Conservation (phyloP, 2,797 vertebrate species). For the Microctenopoma stevenorrisi region DNA sequence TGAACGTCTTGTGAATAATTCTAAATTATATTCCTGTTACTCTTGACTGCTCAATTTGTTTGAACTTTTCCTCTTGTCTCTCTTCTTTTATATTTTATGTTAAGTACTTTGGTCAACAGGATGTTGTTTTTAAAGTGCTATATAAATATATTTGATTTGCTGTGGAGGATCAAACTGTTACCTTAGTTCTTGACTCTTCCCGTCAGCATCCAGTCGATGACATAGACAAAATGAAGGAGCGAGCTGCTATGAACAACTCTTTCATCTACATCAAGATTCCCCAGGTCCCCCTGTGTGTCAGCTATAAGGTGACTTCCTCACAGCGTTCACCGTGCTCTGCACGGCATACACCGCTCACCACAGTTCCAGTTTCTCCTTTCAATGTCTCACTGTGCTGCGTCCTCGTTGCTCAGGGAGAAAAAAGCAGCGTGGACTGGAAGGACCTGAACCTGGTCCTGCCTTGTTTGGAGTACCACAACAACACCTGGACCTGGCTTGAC, state of each 20-base stretch:
- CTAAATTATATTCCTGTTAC: no score
- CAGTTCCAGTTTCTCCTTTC: background rate
- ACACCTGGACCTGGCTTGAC: constrained; percentile 99
- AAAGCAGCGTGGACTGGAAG: constrained; percentile 98
- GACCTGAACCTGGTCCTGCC: constrained; percentile 96
- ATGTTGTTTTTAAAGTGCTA: no score
- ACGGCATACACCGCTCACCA: no score
- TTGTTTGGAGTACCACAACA: constrained; percentile 98
- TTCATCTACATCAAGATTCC: constrained; percentile 99
- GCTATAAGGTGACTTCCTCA: constrained; percentile 91
- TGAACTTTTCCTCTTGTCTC: no score
- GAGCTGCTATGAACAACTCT: constrained; percentile 99
- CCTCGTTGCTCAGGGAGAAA: constrained; percentile 88
- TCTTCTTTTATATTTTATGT: no score
- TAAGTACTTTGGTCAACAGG: no score
- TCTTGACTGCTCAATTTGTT: no score
- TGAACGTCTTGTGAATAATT: no score
- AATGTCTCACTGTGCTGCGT: background rate
- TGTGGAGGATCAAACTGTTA: no score
- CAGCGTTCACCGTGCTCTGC: no score
- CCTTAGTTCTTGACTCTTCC: background rate
- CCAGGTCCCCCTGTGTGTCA: constrained; percentile 97
- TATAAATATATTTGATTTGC: no score
- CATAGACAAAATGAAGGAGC: constrained; percentile 99
- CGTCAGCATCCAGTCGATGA: constrained; percentile 95